Conservation (phyloP, 2,113 vertebrate genomes). For the Festucalex cinctus region DNA sequence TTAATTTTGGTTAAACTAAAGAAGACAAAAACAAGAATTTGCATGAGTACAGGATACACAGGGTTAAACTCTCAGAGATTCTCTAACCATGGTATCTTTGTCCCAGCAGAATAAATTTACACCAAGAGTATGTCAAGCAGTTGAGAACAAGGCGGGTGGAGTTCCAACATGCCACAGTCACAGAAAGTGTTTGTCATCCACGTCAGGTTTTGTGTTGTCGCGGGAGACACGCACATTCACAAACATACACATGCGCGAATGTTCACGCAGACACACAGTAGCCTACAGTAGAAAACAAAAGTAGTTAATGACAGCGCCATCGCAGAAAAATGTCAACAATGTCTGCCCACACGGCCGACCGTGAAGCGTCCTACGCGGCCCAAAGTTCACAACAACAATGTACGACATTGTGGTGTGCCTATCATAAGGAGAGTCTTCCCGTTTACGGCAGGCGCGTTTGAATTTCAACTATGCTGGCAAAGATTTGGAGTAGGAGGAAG, state of each 20-base stretch:
- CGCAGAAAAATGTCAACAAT: constrained; percentile 72
- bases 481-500: constrained; percentile 62
- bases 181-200: constrained; percentile 60
- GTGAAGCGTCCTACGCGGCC: constrained; percentile 63
- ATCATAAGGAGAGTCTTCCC: constrained; percentile 61
- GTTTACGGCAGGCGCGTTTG: constrained; percentile 50
- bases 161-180: constrained; percentile 31
- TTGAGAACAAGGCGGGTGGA: constrained; percentile 37
- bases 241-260: not conserved
- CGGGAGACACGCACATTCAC: constrained; percentile 32
- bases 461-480: constrained; percentile 64
- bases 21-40: not conserved
- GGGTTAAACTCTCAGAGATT: not conserved
- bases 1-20: not conserved
- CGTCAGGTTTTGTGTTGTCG: constrained; percentile 53
- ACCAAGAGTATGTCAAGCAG: constrained; percentile 38
- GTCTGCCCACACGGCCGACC: constrained; percentile 47
- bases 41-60: not conserved
- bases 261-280: constrained; percentile 20
- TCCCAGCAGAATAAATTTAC: constrained; percentile 27
- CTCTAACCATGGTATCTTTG: not conserved
- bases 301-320: constrained; percentile 62
- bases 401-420: constrained; percentile 64
- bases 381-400: constrained; percentile 74
- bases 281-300: constrained; percentile 41